These are phyloP conservation scores for Sciurus niger DNA, from an alignment of 2,113 vertebrate genomes.

Conservation along the genomic window DNA sequence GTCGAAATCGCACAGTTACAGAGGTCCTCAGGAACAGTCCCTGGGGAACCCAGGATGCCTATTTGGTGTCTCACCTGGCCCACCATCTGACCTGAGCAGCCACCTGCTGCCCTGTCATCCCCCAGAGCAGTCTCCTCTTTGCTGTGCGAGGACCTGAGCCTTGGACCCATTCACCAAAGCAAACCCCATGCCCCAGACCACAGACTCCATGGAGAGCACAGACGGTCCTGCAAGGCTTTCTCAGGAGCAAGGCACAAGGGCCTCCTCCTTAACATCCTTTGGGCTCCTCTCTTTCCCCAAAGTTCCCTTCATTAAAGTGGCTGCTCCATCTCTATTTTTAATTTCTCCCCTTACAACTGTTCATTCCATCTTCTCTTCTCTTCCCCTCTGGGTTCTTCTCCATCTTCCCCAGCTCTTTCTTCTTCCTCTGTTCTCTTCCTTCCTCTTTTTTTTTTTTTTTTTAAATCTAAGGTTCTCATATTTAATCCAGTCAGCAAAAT, in stretches of 20 bases:
- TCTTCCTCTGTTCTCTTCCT: not conserved
- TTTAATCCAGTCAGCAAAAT: slow-evolving; percentile 44
- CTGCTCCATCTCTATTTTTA: not conserved
- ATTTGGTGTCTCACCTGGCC: not conserved
- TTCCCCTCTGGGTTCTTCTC: not conserved
- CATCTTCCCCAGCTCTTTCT: not conserved
- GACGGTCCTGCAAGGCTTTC: not conserved
- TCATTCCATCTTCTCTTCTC: not conserved
- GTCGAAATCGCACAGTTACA: not conserved
- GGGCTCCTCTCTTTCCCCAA: not conserved
- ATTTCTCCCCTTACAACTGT: not conserved
- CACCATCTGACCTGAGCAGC: not conserved
- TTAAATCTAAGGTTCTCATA: not conserved
- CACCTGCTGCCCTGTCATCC: not conserved
- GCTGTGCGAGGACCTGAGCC: not conserved
- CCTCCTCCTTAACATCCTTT: not conserved
- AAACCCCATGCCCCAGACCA: not conserved
- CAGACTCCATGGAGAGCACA: not conserved
- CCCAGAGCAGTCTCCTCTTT: not conserved
- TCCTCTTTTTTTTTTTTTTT: not conserved
- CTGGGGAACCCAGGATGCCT: not conserved
- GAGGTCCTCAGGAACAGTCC: not conserved
- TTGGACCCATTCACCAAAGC: not conserved
- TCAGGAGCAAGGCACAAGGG: not conserved
- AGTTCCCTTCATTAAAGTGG: not conserved